phyloP scores from a whole-genome alignment of 1,140 invertebrate species.

The Hylaeus anthracinus region DNA sequence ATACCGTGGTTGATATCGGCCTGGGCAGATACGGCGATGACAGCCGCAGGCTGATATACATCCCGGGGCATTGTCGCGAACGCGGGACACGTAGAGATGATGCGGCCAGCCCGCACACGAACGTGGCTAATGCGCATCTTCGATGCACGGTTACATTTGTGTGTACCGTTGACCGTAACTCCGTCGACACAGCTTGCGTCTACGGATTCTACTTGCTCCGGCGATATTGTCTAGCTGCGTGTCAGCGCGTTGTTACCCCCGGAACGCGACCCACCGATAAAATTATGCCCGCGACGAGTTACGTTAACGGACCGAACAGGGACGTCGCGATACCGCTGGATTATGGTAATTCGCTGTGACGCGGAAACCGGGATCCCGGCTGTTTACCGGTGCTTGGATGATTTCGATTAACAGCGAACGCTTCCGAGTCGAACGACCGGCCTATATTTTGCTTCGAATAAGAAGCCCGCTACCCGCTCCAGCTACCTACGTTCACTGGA shows the following conservation, averaged over 20 bases:
- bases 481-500: too few relatives aligned
- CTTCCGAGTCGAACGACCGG: too few relatives aligned
- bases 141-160: slow-evolving; percentile 9
- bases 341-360: slow-evolving; percentile 12
- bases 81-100: slow-evolving; percentile 21
- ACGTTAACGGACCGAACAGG: slow-evolving; percentile 2
- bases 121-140: slow-evolving; percentile 21
- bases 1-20: slow-evolving; percentile 32
- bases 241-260: slow-evolving; percentile 32
- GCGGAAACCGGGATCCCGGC: background rate
- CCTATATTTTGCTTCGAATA: too few relatives aligned
- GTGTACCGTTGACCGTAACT: slow-evolving; percentile 4
- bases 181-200: slow-evolving; percentile 18
- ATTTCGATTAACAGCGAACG: too few relatives aligned
- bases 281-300: slow-evolving; percentile 20
- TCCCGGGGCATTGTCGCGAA: slow-evolving; percentile 43
- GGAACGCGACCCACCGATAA: slow-evolving; percentile 1
- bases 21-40: slow-evolving; percentile 36
- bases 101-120: background rate
- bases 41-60: slow-evolving; percentile 50
- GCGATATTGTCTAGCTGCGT: slow-evolving; percentile 32
- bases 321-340: slow-evolving; percentile 11
- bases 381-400: too few relatives aligned
- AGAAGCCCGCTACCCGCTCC: too few relatives aligned
- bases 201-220: slow-evolving; percentile 35